These are phyloP conservation scores for Cydia splendana DNA, from an alignment of 1,140 invertebrate species.

Conservation along the genomic window DNA sequence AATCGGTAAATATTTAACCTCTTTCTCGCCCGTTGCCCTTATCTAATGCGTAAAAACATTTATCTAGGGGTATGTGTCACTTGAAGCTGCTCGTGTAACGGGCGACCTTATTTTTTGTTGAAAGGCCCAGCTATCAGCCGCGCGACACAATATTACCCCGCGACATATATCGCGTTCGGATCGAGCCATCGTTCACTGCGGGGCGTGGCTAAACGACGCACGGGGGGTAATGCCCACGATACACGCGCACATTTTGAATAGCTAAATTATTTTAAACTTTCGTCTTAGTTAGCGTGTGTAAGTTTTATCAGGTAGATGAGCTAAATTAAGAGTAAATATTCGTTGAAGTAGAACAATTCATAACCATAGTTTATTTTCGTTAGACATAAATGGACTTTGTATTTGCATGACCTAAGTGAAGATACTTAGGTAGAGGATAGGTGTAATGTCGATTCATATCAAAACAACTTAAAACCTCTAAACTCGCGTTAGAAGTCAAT, in stretches of 20 bases:
- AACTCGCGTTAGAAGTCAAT: no score
- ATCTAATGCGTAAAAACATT: constrained; percentile 70
- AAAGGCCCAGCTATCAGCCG: constrained; percentile 71
- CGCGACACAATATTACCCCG: constrained; percentile 72
- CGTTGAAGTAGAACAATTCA: neutral
- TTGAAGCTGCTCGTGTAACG: constrained; percentile 72
- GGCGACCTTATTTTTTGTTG: constrained; percentile 75
- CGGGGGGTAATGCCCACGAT: constrained; percentile 41
- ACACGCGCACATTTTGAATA: constrained; percentile 8
- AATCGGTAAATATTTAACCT: constrained; percentile 45
- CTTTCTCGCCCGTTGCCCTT: constrained; percentile 57
- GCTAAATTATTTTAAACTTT: neutral
- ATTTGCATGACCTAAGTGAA: no score
- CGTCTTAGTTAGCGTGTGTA: neutral
- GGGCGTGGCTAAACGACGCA: constrained; percentile 63
- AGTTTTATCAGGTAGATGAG: neutral
- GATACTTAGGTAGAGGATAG: no score
- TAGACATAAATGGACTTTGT: no score
- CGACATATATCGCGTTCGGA: constrained; percentile 71
- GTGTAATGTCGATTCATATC: neutral
- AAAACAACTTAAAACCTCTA: no score
- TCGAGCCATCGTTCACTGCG: constrained; percentile 69
- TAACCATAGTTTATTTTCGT: no score
- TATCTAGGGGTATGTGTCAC: constrained; percentile 72
- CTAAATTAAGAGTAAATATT: neutral